Base-by-base conservation (phyloP, 2,888 invertebrate species). In the Tortrix viridana region DNA sequence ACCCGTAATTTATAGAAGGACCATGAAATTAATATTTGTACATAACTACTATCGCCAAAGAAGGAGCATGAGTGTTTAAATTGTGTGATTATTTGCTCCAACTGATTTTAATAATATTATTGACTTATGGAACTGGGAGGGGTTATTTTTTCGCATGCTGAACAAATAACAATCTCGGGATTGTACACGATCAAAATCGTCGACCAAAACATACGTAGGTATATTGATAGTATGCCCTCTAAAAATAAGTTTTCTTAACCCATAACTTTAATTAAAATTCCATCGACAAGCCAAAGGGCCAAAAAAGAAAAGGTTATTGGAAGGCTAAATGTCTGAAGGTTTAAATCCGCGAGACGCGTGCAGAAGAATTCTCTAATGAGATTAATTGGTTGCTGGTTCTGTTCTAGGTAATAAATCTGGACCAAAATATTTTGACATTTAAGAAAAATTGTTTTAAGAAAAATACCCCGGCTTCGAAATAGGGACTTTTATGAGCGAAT, bases 341-440 rank as follows among this genome's bases (percentile, higher is more conserved):
- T 80, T 81, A 77, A 82, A 81, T 84, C 82, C 80, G 81, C 81
- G 77, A 57, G 77, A 70, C 81, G 82, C 84, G 82, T 81, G 74
- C 77, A 71, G 60, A 81, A 81, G 88, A 88, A 92, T 91, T 84
- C 84, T 78, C 79, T 91, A 90, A 89, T 89, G 86, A 89, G 86
- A 89, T 89, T 84, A 87, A 90, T 79, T 87, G 89, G 82, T 75
- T 80, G 75, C 80, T 82, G 80, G 84, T 84, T 86, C 82, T 80
- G 80, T 81, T 80, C 82, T 82, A 73, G 71, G 75, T 78, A 83
- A 81, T 79, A 85, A 84, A 87, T 86, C 57, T 53, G 78, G 76
- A 76, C 76, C 77, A 74, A 77, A 77, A 78, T 74, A 74, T 77
- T 76, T 76, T 80, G 86, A 86, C 82, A 70, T 77, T 88, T 89